Evolutionary conservation across 2,888 invertebrate genomes (phyloP), one percentile per base, ranked within the genome.

Genomic region (Cabera pusaria): DNA sequence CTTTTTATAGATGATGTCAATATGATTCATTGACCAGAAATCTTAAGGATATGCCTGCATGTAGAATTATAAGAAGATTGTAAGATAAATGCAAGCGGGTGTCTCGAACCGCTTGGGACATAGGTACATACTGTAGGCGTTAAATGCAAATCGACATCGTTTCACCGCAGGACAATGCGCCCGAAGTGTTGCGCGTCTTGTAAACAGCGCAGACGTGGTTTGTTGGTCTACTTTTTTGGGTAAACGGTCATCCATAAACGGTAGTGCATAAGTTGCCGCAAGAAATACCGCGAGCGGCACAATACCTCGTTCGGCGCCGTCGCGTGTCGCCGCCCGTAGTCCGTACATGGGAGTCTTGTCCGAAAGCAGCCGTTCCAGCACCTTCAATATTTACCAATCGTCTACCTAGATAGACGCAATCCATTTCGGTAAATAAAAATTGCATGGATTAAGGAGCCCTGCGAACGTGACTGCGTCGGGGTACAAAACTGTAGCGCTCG

Each of bases 151-250:
- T 84, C 55, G 62, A 53, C 37, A 49, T 56, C 76, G 80, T 86
- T 85, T 85, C 83, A 77, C 82, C 70, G 62, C 69, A 72, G 70
- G 73, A 85, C 86, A 87, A 87, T 85, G 82, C 78, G 64, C 70
- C 52, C 64, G 68, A 62, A 72, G 85, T 88, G 88, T 87, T 73
- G 77, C 65, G 65, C 69, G 68, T 74, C 82, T 72, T 87, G 88
- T 87, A 83, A 88, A 87, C 87, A 86, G 66, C 71, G 57, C 64
- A 59, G 74, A 69, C 76, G 72, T 69, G 76, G 80, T 76, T 79
- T 73, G 82, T 75, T 78, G 86, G 81, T 82, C 81, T 82, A 85
- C 88, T 87, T 87, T 87, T 88, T 88, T 87, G 85, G 87, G 73
- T 83, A 80, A 86, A 79, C 74, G 74, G 71, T 74, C 64, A 60